These are phyloP conservation scores for Nasua narica DNA, from an alignment of 2,797 vertebrate species.

Conservation along the genomic window DNA sequence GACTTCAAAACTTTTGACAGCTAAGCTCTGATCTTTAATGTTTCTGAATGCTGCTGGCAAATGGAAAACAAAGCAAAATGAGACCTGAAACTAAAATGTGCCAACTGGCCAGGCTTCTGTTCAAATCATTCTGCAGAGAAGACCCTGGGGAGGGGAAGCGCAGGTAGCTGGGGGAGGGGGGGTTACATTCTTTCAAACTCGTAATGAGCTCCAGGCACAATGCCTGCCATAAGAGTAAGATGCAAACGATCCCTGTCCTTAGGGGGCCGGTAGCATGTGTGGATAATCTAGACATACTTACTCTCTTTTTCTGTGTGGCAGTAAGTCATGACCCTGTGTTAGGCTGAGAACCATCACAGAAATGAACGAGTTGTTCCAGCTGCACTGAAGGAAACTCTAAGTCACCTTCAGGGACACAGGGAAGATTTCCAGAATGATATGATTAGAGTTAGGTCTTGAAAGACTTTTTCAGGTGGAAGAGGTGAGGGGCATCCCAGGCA, in stretches of 20 bases:
- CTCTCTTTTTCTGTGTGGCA: not conserved
- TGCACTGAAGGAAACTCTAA: not conserved
- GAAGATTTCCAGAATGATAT: not conserved
- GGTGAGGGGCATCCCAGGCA: too few relatives aligned
- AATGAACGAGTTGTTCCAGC: not conserved
- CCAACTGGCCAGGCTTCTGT: not conserved
- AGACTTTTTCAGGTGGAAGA: not conserved
- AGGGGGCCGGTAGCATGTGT: not conserved
- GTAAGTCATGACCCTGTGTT: not conserved
- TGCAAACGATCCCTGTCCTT: not conserved
- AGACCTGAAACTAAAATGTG: not conserved
- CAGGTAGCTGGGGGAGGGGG: fast-evolving
- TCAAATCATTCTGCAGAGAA: not conserved
- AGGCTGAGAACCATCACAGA: not conserved
- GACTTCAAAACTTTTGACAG: not conserved
- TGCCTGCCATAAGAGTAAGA: not conserved
- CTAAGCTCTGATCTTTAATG: not conserved
- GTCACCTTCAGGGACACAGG: not conserved
- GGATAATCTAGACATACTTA: not conserved
- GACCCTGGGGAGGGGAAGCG: not conserved
- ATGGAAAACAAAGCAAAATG: not conserved
- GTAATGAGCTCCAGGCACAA: not conserved
- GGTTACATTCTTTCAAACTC: not conserved
- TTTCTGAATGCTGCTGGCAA: not conserved
- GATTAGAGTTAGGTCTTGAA: not conserved